These are phyloP conservation scores for Karalla daura DNA, from an alignment of 2,797 vertebrate genomes.

Conservation along the genomic window DNA sequence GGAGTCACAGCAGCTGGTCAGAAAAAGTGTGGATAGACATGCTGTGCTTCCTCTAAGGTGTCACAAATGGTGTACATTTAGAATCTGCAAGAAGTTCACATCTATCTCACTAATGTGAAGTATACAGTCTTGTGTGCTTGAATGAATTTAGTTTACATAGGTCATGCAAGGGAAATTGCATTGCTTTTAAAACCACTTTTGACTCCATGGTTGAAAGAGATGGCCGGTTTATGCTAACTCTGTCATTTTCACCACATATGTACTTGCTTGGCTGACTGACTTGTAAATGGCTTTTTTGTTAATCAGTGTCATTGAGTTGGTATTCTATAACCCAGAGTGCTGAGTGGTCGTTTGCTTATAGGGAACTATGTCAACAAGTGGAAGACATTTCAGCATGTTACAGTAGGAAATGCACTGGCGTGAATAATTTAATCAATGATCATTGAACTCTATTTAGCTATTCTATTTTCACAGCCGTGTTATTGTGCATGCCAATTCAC, in stretches of 20 bases:
- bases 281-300: too few relatives aligned
- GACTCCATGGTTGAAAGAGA: background rate
- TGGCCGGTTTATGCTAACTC: background rate
- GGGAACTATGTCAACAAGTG: background rate
- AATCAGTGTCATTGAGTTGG: background rate
- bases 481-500: background rate
- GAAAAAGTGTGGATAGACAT: constrained; percentile 13
- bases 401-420: background rate
- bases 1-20: constrained; percentile 15
- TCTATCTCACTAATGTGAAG: too few relatives aligned
- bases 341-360: background rate
- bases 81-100: too few relatives aligned
- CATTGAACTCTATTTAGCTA: background rate
- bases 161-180: too few relatives aligned
- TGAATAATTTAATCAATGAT: background rate
- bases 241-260: background rate
- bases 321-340: background rate
- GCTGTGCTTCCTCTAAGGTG: background rate
- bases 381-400: background rate
- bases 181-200: background rate
- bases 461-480: background rate
- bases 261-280: background rate
- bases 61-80: background rate
- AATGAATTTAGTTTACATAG: too few relatives aligned
- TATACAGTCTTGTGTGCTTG: too few relatives aligned